phyloP scores from a whole-genome alignment of 2,888 invertebrate species.

The Zeuzera pyrina region DNA sequence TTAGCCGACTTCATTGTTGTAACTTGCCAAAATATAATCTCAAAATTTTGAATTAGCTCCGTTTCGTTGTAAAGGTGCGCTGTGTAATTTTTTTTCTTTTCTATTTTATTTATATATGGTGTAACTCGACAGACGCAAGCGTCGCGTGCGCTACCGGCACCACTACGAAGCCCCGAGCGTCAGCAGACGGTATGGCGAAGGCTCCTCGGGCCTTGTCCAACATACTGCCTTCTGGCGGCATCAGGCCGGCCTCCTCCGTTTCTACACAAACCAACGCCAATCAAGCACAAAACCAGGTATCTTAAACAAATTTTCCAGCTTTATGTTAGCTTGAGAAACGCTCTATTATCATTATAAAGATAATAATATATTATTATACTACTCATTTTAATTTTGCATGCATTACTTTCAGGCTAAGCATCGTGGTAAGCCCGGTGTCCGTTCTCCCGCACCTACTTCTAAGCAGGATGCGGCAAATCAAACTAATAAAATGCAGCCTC shows the following conservation, averaged over 20 bases:
- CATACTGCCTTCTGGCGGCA: slow-evolving; percentile 74
- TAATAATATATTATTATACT: too few relatives aligned
- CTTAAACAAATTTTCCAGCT: too few relatives aligned
- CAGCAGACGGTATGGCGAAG: slow-evolving; percentile 52
- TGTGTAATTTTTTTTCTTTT: background rate
- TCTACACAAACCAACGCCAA: slow-evolving; percentile 83
- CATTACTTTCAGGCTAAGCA: slow-evolving; percentile 71
- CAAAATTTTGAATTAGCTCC: too few relatives aligned
- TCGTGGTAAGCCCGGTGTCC: slow-evolving; percentile 76
- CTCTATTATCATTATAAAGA: too few relatives aligned
- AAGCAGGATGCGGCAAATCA: slow-evolving; percentile 84
- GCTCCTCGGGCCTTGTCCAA: slow-evolving; percentile 64
- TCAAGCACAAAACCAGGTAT: slow-evolving; percentile 68
- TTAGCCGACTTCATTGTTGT: slow-evolving; percentile 1
- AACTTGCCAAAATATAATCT: too few relatives aligned
- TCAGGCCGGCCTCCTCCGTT: slow-evolving; percentile 86
- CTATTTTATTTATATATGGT: too few relatives aligned
- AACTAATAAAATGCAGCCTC: slow-evolving; percentile 74
- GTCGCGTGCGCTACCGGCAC: slow-evolving; percentile 53
- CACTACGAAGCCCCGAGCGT: slow-evolving; percentile 48
- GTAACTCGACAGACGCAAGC: slow-evolving; percentile 34
- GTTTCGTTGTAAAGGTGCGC: background rate
- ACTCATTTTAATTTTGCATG: too few relatives aligned
- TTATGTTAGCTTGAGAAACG: too few relatives aligned
- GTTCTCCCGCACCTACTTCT: slow-evolving; percentile 78